Evolutionary conservation across 2,797 vertebrate genomes (phyloP), one percentile per base, ranked within the genome.

Genomic region (Parambassis ranga): DNA sequence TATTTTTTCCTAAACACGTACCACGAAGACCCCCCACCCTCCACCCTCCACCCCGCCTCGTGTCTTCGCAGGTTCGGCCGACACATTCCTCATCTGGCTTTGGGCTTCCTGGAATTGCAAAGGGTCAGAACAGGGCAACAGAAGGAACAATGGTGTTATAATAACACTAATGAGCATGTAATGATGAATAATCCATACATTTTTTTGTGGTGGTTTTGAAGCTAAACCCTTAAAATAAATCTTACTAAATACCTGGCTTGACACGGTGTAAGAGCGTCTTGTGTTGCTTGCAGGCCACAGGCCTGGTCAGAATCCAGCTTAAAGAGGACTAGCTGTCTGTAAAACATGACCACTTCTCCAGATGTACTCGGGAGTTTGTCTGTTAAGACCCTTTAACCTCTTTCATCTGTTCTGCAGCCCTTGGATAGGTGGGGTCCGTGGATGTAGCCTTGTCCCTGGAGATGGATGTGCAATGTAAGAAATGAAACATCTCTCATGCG

Each of bases 271-370:
- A 73, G 51, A 36, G 22, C 22, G 6, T 48, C 43, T 77, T 47
- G 10, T 60, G 48, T 61, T 59, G 57, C 52, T 30, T 48, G 28
- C 42, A 44, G 48, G 42, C 68, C 26, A 14, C 42, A 36, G 27
- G 46, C 57, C 64, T 41, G 65, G 37, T 71, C 68, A 33, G 41
- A 67, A 32, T 65, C 35, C 35, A 55, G 36, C 53, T 57, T 73
- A 62, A 15, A 37, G n/a, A n/a, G 57, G 71, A 58, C 47, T 5
- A 31, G 28, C 38, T 67, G 64, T 53, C 62, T 48, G 41, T 30
- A 52, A 64, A 42, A n/a, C n/a, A n/a, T n/a, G 55, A 67, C 14
- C 4, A 62, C 47, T 77, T 80, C 67, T 84, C 82, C 85, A 87
- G 77, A 87, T 82, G 83, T 46, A 47, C 35, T 16, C 23, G 14